These are phyloP conservation scores for Neoniphon sammara DNA, from an alignment of 2,797 vertebrate genomes.

Conservation along the genomic window DNA sequence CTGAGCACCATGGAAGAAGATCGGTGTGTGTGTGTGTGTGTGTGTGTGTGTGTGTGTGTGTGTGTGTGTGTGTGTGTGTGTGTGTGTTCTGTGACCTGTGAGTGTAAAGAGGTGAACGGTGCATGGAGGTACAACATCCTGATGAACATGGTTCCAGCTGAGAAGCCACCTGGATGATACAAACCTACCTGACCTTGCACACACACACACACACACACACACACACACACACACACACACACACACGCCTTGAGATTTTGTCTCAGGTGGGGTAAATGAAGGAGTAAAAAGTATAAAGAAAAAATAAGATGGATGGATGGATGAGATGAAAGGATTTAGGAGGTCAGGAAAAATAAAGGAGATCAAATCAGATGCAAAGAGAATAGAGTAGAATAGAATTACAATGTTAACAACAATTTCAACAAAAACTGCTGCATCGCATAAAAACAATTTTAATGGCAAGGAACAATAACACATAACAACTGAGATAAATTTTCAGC, in stretches of 20 bases:
- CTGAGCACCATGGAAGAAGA: constrained; percentile 28
- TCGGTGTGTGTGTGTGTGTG: not conserved
- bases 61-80: constrained; percentile 24
- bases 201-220: constrained; percentile 29
- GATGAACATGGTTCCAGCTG: constrained; percentile 60
- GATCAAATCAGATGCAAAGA: not conserved
- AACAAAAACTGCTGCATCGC: too few species aligned
- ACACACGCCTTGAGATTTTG: not conserved
- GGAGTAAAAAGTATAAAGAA: not conserved
- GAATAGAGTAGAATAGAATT: too few species aligned
- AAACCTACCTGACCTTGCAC: constrained; percentile 4
- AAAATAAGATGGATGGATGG: not conserved
- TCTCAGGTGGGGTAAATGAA: not conserved
- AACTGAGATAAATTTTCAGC: too few species aligned
- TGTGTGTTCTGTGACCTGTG: constrained; percentile 46
- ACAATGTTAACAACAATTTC: too few species aligned
- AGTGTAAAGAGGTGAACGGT: constrained; percentile 31
- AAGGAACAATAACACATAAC: too few species aligned
- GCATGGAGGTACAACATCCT: constrained; percentile 53
- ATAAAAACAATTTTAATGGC: too few species aligned
- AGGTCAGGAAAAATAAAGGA: not conserved
- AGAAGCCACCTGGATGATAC: constrained; percentile 64
- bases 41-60: constrained; percentile 13
- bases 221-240: constrained; percentile 13
- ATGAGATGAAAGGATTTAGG: not conserved